These are phyloP conservation scores for Cliona cf. orientalis DNA, from an alignment of 37 sponge, comb jelly and placozoan genomes.

Conservation along the genomic window DNA sequence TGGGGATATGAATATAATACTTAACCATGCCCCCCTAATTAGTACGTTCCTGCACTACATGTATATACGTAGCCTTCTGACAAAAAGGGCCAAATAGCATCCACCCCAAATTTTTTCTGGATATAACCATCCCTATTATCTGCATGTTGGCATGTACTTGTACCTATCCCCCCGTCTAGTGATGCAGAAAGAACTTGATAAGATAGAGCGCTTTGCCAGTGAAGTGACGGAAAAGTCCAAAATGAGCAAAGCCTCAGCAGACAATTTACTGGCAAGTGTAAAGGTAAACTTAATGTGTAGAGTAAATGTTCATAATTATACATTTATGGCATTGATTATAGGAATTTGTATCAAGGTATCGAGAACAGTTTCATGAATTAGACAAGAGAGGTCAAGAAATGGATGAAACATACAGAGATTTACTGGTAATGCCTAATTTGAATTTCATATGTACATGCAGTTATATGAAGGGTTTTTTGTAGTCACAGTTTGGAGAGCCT, in stretches of 20 bases:
- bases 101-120: too few relatives aligned
- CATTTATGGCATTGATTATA: constrained; percentile 9
- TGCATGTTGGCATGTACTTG: too few relatives aligned
- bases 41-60: too few relatives aligned
- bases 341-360: constrained; percentile 58
- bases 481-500: constrained; percentile 78
- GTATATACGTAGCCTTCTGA: too few relatives aligned
- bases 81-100: too few relatives aligned
- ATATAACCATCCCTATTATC: too few relatives aligned
- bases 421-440: constrained; percentile 52
- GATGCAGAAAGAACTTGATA: constrained; percentile 76
- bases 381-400: constrained; percentile 53
- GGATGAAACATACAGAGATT: constrained; percentile 37
- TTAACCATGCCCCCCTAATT: too few relatives aligned
- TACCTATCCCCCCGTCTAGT: constrained; percentile 54
- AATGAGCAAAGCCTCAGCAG: constrained; percentile 8
- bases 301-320: not conserved
- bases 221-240: constrained; percentile 41
- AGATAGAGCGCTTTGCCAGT: constrained; percentile 71
- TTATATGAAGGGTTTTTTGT: not conserved
- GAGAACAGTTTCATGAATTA: constrained; percentile 32
- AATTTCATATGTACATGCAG: not conserved
- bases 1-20: too few relatives aligned
- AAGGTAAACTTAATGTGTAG: constrained; percentile 37
- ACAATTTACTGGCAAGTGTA: constrained; percentile 43